Conservation (phyloP, 2,888 invertebrate species). For the Pollenia griseotomentosa region DNA sequence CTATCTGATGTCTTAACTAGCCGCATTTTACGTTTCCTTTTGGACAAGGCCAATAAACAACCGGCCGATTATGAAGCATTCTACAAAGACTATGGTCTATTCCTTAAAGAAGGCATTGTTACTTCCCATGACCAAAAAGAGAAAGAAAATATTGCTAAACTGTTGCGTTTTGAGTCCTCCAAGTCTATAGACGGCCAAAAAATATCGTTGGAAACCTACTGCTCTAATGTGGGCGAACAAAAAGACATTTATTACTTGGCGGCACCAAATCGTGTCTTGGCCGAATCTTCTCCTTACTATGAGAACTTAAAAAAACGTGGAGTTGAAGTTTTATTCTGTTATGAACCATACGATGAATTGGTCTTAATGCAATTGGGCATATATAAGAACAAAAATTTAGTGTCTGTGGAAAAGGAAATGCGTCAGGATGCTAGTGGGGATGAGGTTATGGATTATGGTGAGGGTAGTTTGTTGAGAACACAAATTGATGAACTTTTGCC, state of each 20-base stretch:
- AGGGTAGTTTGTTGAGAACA: constrained; percentile 88
- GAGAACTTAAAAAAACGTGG: constrained; percentile 95
- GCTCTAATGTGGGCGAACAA: constrained; percentile 89
- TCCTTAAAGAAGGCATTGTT: constrained; percentile 97
- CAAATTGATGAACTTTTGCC: constrained; percentile 92
- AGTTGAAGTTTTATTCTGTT: constrained; percentile 97
- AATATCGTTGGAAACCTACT: constrained; percentile 93
- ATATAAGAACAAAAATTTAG: constrained; percentile 90
- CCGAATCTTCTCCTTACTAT: constrained; percentile 97
- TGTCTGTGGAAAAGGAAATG: constrained; percentile 97
- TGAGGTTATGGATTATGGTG: constrained; percentile 86
- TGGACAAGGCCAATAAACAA: constrained; percentile 94
- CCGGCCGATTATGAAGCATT: constrained; percentile 92
- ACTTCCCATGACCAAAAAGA: constrained; percentile 91
- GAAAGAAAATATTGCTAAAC: constrained; percentile 95
- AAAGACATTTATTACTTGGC: constrained; percentile 96
- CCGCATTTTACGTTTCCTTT: constrained; percentile 92
- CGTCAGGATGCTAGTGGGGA: constrained; percentile 88
- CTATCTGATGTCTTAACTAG: constrained; percentile 93
- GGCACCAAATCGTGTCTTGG: constrained; percentile 96
- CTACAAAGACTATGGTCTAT: constrained; percentile 96
- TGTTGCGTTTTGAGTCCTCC: constrained; percentile 96
- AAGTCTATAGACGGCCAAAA: constrained; percentile 88
- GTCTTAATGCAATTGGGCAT: constrained; percentile 93
- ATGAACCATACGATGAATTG: constrained; percentile 98